Base-by-base conservation (phyloP, 2,888 invertebrate genomes). In the Calliphora vomitoria region DNA sequence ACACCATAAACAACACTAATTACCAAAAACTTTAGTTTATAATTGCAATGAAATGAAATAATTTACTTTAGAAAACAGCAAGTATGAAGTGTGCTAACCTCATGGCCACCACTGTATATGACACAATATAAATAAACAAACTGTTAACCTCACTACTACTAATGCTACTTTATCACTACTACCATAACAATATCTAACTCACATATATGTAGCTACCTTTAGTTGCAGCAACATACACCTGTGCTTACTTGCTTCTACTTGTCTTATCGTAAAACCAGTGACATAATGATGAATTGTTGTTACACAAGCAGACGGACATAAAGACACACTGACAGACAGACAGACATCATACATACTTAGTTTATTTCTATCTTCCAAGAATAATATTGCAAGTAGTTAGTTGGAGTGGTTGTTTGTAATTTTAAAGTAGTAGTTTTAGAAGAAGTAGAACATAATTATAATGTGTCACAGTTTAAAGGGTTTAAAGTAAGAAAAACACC, bases 281-380 rank as follows among this genome's bases (percentile, higher is more conserved):
- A 79, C 87, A 87, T 71, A 82, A 85, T 87, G 87, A 87, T 87
- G 82, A 87, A 87, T 85, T 85, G 82, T 87, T 82, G 82, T 75
- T 79, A 31, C 66, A 62, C 75, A n/a, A 71, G 50, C 75, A 44
- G 47, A 35, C 55, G 25, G 25, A 25, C 25, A 25, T n/a, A n/a
- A n/a, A n/a, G n/a, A n/a, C n/a, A n/a, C n/a, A n/a, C n/a, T n/a
- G 25, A 25, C 25, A 25, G 2, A 25, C 25, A 25, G 25, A 83
- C 64, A 11, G 2, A 0, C 13, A 13, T 13, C 44, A 44, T 44
- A 44, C 11, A 0, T 44, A 13, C 78, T 79, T 25, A 25, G 25
- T 25, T 50, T 71, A 41, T 55, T 85, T 79, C 75, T 74, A 50
- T 75, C 50, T 58, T 66, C 41, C 13, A 55, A 72, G 64, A 44